A percentile compares a stretch with the other conserved stretches of the same genome.
phyloP scores from a whole-genome alignment of 2,113 vertebrate genomes.

The Gadus macrocephalus region DNA sequence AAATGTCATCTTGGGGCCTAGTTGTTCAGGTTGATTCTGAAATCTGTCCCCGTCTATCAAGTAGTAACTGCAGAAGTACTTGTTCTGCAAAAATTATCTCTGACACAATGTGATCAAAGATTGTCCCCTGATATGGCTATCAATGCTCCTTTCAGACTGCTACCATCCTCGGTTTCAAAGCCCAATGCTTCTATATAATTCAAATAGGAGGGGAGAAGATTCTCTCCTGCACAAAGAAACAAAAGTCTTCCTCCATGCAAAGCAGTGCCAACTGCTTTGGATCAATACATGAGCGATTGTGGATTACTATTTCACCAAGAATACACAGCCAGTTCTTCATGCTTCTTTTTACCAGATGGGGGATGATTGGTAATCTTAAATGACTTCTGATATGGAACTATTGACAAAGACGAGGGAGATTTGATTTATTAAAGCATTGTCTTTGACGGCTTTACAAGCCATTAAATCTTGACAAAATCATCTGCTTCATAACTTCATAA shows the following conservation, averaged over 20 bases:
- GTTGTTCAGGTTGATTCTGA: too few relatives aligned
- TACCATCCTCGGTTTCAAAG: constrained; percentile 4
- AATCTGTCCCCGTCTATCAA: too few relatives aligned
- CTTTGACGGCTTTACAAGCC: constrained; percentile 13
- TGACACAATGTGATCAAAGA: neutral
- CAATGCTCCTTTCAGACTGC: neutral
- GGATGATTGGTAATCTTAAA: constrained; percentile 32
- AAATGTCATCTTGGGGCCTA: too few relatives aligned
- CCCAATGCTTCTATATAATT: neutral
- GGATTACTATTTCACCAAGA: constrained; percentile 19
- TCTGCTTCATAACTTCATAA: constrained; percentile 13
- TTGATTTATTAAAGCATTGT: constrained; percentile 1
- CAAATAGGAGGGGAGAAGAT: constrained; percentile 4
- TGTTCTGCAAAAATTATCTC: neutral
- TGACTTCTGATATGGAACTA: constrained; percentile 32
- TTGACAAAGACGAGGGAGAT: constrained; percentile 9
- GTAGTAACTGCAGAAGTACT: neutral
- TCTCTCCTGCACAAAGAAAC: constrained; percentile 20
- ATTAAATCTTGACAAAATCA: constrained; percentile 26
- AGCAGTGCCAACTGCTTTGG: constrained; percentile 33
- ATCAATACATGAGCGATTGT: constrained; percentile 33
- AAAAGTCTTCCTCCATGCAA: constrained; percentile 31
- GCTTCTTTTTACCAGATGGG: constrained; percentile 34
- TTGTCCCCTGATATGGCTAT: neutral
- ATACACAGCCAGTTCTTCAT: constrained; percentile 37